Evolutionary conservation across 2,113 vertebrate genomes (phyloP), one percentile per base, ranked within the genome.

Genomic region (Phrynosoma blainvillii): DNA sequence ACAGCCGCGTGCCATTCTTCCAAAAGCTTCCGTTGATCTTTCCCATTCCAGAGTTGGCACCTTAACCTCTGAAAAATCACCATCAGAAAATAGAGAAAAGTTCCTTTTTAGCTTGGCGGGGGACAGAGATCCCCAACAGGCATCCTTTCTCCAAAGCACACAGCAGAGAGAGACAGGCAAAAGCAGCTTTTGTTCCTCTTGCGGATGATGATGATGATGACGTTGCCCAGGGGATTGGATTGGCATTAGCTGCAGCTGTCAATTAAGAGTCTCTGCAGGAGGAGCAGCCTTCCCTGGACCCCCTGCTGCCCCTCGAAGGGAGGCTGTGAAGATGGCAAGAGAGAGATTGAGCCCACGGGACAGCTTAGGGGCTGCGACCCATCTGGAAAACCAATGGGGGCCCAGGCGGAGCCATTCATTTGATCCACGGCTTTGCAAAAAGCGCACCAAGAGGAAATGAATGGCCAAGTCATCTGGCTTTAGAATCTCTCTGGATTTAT

Each of bases 161-260:
- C 74, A 90, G 92, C 84, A 85, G 59, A 62, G 59, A 62, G 65
- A 81, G 81, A 81, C 86, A 7, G 65, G 70, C 5, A 11, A 84
- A 91, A 80, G 65, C 88, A 23, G 93, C 93, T 94, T 94, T 93
- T 94, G 91, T 94, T 87, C 91, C 86, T 78, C 32, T 54, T 59
- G 73, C 36, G 36, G 36, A 36, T 36, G 36, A 36, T 36, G 36
- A 36, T 91, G 25, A 84, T 91, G 88, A 91, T 87, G 81, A 62
- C 13, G 59, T 12, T 76, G 90, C 78, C 5, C 5, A 80, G 73
- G 70, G 90, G 91, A 91, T 87, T 13, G 7, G 87, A 91, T 27
- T 85, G 84, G 90, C 86, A 84, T 92, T 89, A 65, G 79, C 91
- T 83, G 91, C 93, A 90, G 91, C 93, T 94, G 90, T 89, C 90